Base-by-base conservation (phyloP, 2,888 invertebrate species). In the Leptopilina drosophilae region DNA sequence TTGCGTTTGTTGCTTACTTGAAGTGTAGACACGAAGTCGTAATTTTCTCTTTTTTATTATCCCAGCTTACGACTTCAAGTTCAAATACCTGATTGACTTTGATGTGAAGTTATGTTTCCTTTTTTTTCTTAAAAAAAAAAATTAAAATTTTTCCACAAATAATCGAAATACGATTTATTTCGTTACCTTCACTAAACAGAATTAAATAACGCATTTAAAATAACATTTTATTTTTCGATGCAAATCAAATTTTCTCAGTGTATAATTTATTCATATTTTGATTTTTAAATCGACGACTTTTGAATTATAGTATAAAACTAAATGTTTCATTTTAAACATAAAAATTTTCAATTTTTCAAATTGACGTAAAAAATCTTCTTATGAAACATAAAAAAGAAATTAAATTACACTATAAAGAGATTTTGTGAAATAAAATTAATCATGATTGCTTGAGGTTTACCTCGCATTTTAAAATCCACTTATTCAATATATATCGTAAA, bases 1-100 rank as follows among this genome's bases (percentile, higher is more conserved):
- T 73, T 73, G 73, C 73, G n/a, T 56, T 73, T 73, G 69, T 49
- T 69, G 53, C 53, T 69, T 11, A 69, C 69, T 69, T 69, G 49
- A 69, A 53, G 56, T 56, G 56, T 56, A 56, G 56, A 73, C 56
- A 73, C 56, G 33, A 53, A 73, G 73, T 73, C 73, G 73, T 73
- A 73, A 73, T 73, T 73, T 73, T 73, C 53, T 15, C 56, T 56
- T 73, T 73, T 73, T 73, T 73, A 73, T 53, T 33, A 73, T 14
- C 56, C n/a, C n/a, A 73, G n/a, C 53, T 73, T 56, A 56, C n/a
- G 53, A 33, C 73, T 73, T 73, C 73, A 73, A 73, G 73, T 56
- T 73, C 56, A 73, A 56, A 73, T 56, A 56, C 3, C 33, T 56
- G 56, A 73, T 73, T 73, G 56, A 56, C 73, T 56, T 73, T 73